A percentile compares a stretch with the other conserved stretches of the same genome.
phyloP scores from a whole-genome alignment of 2,113 vertebrate genomes.

The Stercorarius parasiticus region DNA sequence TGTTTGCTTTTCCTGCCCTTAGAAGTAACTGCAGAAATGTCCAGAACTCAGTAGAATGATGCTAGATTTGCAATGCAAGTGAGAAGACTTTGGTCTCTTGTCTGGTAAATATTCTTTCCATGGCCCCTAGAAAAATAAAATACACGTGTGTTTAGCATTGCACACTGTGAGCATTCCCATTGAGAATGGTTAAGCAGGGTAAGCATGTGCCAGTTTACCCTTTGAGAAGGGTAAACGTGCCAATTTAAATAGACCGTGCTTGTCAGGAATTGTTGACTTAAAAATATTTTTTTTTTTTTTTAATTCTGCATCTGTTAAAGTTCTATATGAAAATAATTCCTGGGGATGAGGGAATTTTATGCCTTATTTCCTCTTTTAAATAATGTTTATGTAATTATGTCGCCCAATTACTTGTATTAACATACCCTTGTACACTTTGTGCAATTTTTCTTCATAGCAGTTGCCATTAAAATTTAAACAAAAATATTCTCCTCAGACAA shows the following conservation, averaged over 20 bases:
- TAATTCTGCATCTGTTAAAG: not conserved
- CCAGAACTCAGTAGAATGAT: not conserved
- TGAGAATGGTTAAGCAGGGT: not conserved
- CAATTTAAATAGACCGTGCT: not conserved
- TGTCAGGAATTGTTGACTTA: not conserved
- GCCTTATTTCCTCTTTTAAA: slow-evolving; percentile 24
- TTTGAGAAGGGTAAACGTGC: not conserved
- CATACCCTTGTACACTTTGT: not conserved
- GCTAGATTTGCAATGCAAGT: not conserved
- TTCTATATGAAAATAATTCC: not conserved
- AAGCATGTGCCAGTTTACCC: not conserved
- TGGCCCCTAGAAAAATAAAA: not conserved
- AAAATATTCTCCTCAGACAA: not conserved
- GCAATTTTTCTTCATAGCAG: not conserved
- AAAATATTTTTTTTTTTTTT: not conserved
- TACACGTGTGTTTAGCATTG: not conserved
- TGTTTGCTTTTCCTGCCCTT: not conserved
- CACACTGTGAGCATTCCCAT: not conserved
- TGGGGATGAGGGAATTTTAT: not conserved
- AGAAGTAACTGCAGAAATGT: not conserved
- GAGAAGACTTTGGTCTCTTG: not conserved
- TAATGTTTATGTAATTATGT: slow-evolving; percentile 13
- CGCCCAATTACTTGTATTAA: not conserved
- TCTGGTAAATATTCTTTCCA: not conserved
- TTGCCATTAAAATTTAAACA: not conserved